Percentiles rank a stretch among this genome's conserved stretches.
Evolutionary conservation across 1,140 invertebrate genomes (phyloP).

Genomic region (Paramacrobiotus metropolitanus): DNA sequence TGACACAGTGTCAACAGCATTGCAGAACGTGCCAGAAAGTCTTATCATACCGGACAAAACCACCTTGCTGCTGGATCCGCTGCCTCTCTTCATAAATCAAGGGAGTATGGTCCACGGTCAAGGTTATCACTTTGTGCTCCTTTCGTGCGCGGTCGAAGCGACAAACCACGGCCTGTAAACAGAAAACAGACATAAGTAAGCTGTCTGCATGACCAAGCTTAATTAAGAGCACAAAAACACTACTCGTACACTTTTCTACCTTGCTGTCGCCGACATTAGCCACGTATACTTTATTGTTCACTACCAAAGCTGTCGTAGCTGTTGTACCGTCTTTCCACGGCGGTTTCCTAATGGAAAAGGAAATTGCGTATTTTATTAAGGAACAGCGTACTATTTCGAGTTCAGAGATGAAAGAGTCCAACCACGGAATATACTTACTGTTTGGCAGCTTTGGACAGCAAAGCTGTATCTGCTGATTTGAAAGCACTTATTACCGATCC

Average conservation of each 20-base stretch:
- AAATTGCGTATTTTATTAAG: too few relatives aligned
- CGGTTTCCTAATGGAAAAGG: constrained; percentile 20
- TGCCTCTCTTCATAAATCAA: constrained; percentile 27
- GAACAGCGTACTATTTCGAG: too few relatives aligned
- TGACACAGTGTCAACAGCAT: constrained; percentile 2
- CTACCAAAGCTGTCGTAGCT: constrained; percentile 22
- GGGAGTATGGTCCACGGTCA: constrained; percentile 27
- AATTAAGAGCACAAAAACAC: constrained; percentile 5
- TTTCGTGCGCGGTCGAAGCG: constrained; percentile 19
- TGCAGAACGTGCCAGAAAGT: constrained; percentile 6
- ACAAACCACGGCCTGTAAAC: constrained; percentile 24
- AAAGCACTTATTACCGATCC: constrained; percentile 25
- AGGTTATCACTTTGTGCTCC: constrained; percentile 18
- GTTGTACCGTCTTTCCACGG: constrained; percentile 30
- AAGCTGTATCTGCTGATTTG: constrained; percentile 29
- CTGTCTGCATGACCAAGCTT: too few relatives aligned
- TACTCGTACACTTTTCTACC: constrained; percentile 16
- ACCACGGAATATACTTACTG: constrained; percentile 15
- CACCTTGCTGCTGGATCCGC: constrained; percentile 29
- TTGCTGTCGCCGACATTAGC: constrained; percentile 29
- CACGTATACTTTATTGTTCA: constrained; percentile 26
- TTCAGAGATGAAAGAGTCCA: too few relatives aligned
- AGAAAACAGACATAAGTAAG: constrained; percentile 7
- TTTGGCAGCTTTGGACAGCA: constrained; percentile 25
- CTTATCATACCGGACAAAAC: constrained; percentile 23